A percentile compares a stretch with the other conserved stretches of the same genome.
phyloP scores from a whole-genome alignment of 1,140 invertebrate genomes.

The honey bee (Apis mellifera) region DNA sequence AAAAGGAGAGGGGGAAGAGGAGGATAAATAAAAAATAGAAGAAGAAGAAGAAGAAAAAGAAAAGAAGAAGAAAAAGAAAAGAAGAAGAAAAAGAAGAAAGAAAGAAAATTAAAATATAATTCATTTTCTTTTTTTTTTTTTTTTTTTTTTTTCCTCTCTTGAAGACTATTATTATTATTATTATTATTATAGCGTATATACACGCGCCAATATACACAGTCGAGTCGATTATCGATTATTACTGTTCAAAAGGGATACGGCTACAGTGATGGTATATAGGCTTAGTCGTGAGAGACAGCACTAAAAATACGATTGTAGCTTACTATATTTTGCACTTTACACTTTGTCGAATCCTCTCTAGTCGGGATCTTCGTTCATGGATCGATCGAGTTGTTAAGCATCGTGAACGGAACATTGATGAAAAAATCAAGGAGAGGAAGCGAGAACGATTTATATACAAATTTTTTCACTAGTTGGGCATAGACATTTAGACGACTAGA shows the following conservation, averaged over 20 bases:
- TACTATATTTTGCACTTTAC: slow-evolving; percentile 79
- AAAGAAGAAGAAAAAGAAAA: not conserved
- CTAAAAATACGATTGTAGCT: slow-evolving; percentile 76
- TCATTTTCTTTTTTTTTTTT: not conserved
- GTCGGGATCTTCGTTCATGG: slow-evolving; percentile 48
- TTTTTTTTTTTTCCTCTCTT: not conserved
- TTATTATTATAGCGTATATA: not conserved
- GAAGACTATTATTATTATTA: not conserved
- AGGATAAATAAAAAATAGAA: not conserved
- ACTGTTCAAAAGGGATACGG: slow-evolving; percentile 53
- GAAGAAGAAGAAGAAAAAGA: no score
- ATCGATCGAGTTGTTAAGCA: slow-evolving; percentile 14
- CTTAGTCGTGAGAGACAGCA: slow-evolving; percentile 76
- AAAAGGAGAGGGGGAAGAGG: no score
- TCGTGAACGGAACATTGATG: slow-evolving; percentile 34
- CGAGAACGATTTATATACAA: slow-evolving; percentile 65
- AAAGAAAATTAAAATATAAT: no score
- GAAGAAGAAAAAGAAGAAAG: not conserved
- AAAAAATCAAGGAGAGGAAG: slow-evolving; percentile 49
- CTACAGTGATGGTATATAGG: slow-evolving; percentile 70
- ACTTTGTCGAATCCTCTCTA: slow-evolving; percentile 68
- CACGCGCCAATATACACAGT: not conserved
- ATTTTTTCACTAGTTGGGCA: slow-evolving; percentile 76
- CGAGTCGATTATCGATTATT: slow-evolving; percentile 22
- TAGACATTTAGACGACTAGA: slow-evolving; percentile 80